Evolutionary conservation across 2,888 invertebrate genomes (phyloP).

Genomic region (Dryobota labecula): DNA sequence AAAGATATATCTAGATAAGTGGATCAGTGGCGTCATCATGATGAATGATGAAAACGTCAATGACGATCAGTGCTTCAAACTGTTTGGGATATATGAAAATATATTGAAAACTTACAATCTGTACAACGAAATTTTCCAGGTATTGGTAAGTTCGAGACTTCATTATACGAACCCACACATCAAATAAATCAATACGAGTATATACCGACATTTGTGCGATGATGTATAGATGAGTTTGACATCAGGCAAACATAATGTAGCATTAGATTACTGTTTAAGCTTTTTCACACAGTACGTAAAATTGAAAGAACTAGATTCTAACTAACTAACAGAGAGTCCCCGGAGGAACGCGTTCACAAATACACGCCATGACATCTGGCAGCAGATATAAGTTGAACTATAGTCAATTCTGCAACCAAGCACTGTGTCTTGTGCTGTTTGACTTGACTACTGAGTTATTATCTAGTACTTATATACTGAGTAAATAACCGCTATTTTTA

Average conservation of each 20-base stretch:
- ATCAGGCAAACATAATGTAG: background rate
- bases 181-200: background rate
- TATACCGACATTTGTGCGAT: too few species aligned
- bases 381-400: background rate
- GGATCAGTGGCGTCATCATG: background rate
- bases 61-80: background rate
- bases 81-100: constrained; percentile 19
- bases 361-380: background rate
- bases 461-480: background rate
- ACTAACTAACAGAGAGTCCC: background rate
- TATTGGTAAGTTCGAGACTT: constrained; percentile 24
- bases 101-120: constrained; percentile 21
- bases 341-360: background rate
- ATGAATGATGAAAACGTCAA: background rate
- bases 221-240: background rate
- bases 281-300: background rate
- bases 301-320: background rate
- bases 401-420: background rate
- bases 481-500: background rate
- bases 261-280: background rate
- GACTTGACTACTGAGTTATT: background rate
- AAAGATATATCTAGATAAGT: constrained; percentile 12
- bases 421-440: background rate
- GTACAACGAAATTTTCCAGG: constrained; percentile 7
- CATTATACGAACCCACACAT: background rate